Evolutionary conservation across 2,888 invertebrate species (phyloP), one percentile per base, ranked within the genome.

Genomic region (Limnephilus marmoratus): DNA sequence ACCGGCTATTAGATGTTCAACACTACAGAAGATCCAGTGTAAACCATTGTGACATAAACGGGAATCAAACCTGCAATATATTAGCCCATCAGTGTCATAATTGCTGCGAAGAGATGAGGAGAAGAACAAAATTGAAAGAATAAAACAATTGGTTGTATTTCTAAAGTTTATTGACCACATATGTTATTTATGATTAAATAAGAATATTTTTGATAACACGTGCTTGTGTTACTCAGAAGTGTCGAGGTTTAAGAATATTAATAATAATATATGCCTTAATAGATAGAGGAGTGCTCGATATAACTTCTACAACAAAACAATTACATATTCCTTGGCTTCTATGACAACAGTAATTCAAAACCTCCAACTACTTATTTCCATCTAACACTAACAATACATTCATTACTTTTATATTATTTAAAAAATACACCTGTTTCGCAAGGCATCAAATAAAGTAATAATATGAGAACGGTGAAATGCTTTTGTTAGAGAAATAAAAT

Each of bases 231-330:
- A 88, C 68, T 13, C 45, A 49, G 68, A 68, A 86, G 45, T 86
- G 86, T 45, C 24, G 45, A 45, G 85, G 41, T 41, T 88, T 68
- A 88, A 88, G 53, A 68, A 53, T 53, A 34, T 34, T 41, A 41
- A 41, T 85, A n/a, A 85, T 34, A 11, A 87, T 68, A 31, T 88
- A 68, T 88, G 88, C 34, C 31, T 68, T n/a, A 68, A 88, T 34
- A 88, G 29, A 68, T 37, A 37, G 29, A 34, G 88, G 29, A 34
- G 88, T 88, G 88, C 88, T 88, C 68, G 2, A 34, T 88, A 68
- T 88, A 88, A 88, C 68, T 68, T 88, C 88, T 88, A 88, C 88
- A 53, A 88, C 53, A 68, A 88, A 68, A 88, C 53, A 34, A 41
- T 85, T 37, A 85, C 85, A 37, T 37, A 45, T 45, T 82, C 31